phyloP scores from a whole-genome alignment of 1,140 invertebrate species.

The Drosophila mayri region DNA sequence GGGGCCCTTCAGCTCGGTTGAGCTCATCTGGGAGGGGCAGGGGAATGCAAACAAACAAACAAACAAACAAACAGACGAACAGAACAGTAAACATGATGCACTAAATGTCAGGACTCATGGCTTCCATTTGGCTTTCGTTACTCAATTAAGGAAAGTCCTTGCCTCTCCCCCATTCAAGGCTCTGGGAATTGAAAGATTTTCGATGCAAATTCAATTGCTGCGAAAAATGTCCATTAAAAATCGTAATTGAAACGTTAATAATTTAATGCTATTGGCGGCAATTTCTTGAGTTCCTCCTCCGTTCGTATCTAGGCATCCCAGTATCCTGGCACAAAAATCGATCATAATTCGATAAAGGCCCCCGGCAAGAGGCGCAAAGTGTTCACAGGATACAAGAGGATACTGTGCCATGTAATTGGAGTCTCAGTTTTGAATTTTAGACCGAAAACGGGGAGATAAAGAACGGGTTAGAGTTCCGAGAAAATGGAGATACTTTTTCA shows the following conservation, averaged over 20 bases:
- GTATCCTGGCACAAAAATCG: slow-evolving; percentile 63
- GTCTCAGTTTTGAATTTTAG: slow-evolving; percentile 25
- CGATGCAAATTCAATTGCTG: slow-evolving; percentile 62
- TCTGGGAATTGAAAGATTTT: slow-evolving; percentile 24
- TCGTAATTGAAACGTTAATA: slow-evolving; percentile 79
- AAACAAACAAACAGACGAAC: slow-evolving; percentile 16
- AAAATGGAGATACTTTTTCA: slow-evolving; percentile 16
- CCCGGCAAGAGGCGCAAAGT: slow-evolving; percentile 29
- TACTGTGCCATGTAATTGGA: slow-evolving; percentile 8
- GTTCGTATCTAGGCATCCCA: slow-evolving; percentile 1
- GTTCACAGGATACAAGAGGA: slow-evolving; percentile 7
- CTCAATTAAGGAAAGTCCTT: slow-evolving; percentile 23
- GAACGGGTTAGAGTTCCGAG: slow-evolving; percentile 12
- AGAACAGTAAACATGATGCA: slow-evolving; percentile 29
- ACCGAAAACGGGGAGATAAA: not conserved
- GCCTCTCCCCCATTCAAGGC: not conserved
- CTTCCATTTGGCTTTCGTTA: slow-evolving; percentile 17
- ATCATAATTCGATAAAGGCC: slow-evolving; percentile 77
- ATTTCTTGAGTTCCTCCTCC: slow-evolving; percentile 49
- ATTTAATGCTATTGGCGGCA: slow-evolving; percentile 77
- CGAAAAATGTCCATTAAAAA: slow-evolving; percentile 73
- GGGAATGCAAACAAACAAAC: not conserved
- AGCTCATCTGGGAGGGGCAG: not conserved
- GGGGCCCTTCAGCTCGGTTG: not conserved
- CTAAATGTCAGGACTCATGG: slow-evolving; percentile 18